These are phyloP conservation scores for Trachymyrmex cornetzi DNA, from an alignment of 1,140 invertebrate species.

Conservation along the genomic window DNA sequence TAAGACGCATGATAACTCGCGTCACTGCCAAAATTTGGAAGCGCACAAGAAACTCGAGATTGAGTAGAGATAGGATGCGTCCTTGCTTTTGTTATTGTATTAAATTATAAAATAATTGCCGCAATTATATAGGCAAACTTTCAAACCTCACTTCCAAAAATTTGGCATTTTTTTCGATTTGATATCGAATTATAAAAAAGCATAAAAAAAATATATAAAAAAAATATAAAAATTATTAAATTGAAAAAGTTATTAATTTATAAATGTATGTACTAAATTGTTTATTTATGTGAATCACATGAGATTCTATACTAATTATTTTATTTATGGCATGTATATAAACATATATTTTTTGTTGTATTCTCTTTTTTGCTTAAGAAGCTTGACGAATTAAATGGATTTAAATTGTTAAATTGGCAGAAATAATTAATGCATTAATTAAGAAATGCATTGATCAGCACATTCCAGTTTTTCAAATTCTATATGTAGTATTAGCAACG, in stretches of 20 bases:
- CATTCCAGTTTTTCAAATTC: slow-evolving; percentile 82
- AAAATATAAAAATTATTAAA: background rate
- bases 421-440: background rate
- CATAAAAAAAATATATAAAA: background rate
- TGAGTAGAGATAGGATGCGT: no score
- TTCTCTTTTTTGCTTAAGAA: background rate
- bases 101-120: background rate
- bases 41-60: background rate
- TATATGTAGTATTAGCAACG: slow-evolving; percentile 81
- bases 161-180: no score
- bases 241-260: background rate
- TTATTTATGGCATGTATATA: background rate
- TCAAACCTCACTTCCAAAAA: no score
- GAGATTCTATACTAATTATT: no score
- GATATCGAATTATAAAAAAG: no score
- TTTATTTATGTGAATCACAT: no score
- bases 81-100: background rate
- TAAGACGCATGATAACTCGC: background rate
- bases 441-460: slow-evolving; percentile 67
- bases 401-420: slow-evolving; percentile 42
- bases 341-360: background rate
- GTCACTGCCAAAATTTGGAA: background rate
- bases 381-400: background rate
- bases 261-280: background rate
- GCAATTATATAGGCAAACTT: no score